Base-by-base conservation (phyloP, 2,888 invertebrate genomes). In the Trichacis sp. region DNA sequence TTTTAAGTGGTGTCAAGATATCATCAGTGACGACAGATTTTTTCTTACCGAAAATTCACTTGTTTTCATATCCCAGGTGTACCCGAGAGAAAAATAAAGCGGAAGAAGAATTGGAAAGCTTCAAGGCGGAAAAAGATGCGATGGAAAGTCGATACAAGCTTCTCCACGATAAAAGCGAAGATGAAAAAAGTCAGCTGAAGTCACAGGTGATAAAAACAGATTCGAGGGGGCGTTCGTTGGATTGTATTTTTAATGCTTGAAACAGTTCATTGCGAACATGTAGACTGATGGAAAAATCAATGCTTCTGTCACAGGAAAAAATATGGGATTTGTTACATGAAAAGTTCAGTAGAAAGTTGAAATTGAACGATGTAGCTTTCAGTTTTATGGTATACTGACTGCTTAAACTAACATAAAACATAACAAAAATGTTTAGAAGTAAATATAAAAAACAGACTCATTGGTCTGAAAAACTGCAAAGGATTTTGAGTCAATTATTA, bases 181-280 rank as follows among this genome's bases (percentile, higher is more conserved):
- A 47, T 20, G 64, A 68, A 42, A 68, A 64, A 20, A 49, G 48
- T 6, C 33, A 50, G 17, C 57, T 64, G 11, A 60, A 52, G 15
- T 52, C 45, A n/a, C 49, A 68, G 52, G 68, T 68, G 30, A 64
- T 45, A 8, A 11, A 3, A 29, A 20, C n/a, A n/a, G n/a, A 19
- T 43, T 18, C 42, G 40, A n/a, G n/a, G n/a, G n/a, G n/a, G n/a
- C n/a, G 24, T 8, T 24, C 24, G 3, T 24, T 50, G 14, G 45
- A 45, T 18, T 20, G 47, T 12, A 24, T 12, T 38, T 38, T 38
- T 9, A 38, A n/a, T 38, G 38, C 14, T 38, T 4, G 38, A 8
- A 24, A 8, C 3, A 38, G 14, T 24, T 24, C 8, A 24, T 24
- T 24, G 24, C 4, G n/a, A n/a, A n/a, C n/a, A n/a, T n/a, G n/a